Evolutionary conservation across 2,113 vertebrate species (phyloP).

Genomic region (Semicossyphus pulcher): DNA sequence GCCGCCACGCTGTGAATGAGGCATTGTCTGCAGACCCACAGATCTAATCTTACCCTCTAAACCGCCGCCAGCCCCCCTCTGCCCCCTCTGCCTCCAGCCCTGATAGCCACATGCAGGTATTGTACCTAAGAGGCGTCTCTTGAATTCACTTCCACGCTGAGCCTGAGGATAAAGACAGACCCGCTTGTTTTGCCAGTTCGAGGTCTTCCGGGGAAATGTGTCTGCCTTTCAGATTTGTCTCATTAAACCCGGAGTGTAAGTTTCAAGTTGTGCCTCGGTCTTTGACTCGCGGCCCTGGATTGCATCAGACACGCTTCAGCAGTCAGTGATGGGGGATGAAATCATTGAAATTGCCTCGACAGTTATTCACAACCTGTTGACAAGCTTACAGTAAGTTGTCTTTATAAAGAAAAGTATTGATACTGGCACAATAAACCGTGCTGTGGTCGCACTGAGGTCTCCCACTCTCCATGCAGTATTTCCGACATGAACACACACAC

Average conservation of each 20-base stretch:
- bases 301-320: slow-evolving; percentile 57
- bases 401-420: slow-evolving; percentile 55
- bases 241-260: slow-evolving; percentile 34
- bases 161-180: slow-evolving; percentile 30
- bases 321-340: slow-evolving; percentile 51
- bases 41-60: slow-evolving; percentile 73
- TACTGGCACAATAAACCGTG: slow-evolving; percentile 50
- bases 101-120: slow-evolving; percentile 69
- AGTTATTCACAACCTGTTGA: slow-evolving; percentile 56
- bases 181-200: slow-evolving; percentile 32
- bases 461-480: slow-evolving; percentile 36
- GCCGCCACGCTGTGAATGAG: slow-evolving; percentile 71
- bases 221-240: slow-evolving; percentile 58
- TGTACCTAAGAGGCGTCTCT: slow-evolving; percentile 53
- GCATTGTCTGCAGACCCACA: slow-evolving; percentile 73
- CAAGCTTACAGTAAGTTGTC: slow-evolving; percentile 43
- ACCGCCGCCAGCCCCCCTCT: slow-evolving; percentile 33
- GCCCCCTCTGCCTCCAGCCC: slow-evolving; percentile 42
- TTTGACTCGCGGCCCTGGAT: slow-evolving; percentile 49
- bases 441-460: slow-evolving; percentile 55
- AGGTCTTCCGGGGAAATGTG: slow-evolving; percentile 38
- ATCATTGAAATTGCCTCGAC: slow-evolving; percentile 52
- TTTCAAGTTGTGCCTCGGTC: slow-evolving; percentile 25
- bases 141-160: slow-evolving; percentile 47
- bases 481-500: slow-evolving; percentile 16